phyloP scores from a whole-genome alignment of 2,888 invertebrate species.

The Cephus runcator region DNA sequence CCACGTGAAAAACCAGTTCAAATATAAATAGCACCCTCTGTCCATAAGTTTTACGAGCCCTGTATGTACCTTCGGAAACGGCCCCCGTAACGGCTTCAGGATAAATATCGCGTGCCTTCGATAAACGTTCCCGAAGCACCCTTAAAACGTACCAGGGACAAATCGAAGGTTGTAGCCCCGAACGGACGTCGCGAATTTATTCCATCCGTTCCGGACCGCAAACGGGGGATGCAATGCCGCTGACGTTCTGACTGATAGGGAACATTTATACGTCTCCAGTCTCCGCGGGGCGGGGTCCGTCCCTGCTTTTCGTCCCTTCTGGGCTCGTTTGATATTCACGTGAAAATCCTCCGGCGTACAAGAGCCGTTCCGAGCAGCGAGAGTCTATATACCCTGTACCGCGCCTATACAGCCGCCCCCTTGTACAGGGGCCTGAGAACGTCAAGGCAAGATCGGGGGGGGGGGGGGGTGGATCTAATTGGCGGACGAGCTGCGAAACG shows the following conservation, averaged over 20 bases:
- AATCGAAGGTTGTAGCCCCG: too few relatives aligned
- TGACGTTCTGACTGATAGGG: conserved; percentile 16
- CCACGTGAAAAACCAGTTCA: too few relatives aligned
- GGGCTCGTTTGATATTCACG: conserved; percentile 50
- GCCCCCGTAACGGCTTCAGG: too few relatives aligned
- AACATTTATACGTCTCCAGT: conserved; percentile 17
- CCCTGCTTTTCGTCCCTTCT: conserved; percentile 43
- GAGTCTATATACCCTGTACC: too few relatives aligned
- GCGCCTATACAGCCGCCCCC: not conserved
- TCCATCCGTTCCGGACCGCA: conserved; percentile 44
- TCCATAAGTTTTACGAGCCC: too few relatives aligned
- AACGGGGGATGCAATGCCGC: conserved; percentile 26
- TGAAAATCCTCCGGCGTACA: conserved; percentile 7
- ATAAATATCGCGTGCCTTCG: too few relatives aligned
- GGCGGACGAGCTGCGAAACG: not conserved
- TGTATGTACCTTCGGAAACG: too few relatives aligned
- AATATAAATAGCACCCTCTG: too few relatives aligned
- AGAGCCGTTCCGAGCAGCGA: too few relatives aligned
- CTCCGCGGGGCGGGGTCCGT: not conserved
- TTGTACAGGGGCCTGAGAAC: conserved; percentile 8
- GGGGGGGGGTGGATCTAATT: conserved; percentile 8
- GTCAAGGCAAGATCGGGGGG: conserved; percentile 9
- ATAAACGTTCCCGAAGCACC: too few relatives aligned
- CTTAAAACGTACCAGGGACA: too few relatives aligned
- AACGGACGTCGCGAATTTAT: conserved; percentile 45